These are phyloP conservation scores for Mugil cephalus DNA, from an alignment of 2,113 vertebrate genomes.

Conservation along the genomic window DNA sequence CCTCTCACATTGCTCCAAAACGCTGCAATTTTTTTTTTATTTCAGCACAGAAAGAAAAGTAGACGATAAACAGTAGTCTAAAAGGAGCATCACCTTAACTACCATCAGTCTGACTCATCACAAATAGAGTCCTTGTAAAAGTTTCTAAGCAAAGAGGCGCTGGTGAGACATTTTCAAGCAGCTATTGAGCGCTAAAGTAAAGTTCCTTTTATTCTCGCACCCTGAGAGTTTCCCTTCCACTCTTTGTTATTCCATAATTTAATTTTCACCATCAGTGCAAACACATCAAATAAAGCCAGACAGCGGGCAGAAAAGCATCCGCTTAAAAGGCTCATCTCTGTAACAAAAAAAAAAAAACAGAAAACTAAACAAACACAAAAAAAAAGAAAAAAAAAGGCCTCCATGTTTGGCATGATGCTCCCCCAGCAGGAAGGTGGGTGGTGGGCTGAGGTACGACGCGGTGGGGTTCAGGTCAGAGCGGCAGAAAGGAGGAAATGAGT, in stretches of 20 bases:
- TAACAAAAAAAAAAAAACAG: too few relatives aligned
- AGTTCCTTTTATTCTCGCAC: slow-evolving; percentile 10
- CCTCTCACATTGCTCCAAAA: background rate
- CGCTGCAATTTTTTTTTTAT: too few relatives aligned
- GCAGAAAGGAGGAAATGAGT: slow-evolving; percentile 72
- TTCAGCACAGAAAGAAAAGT: background rate
- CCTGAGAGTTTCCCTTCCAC: slow-evolving; percentile 1
- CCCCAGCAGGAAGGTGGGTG: slow-evolving; percentile 51
- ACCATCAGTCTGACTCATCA: background rate
- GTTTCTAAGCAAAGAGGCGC: background rate
- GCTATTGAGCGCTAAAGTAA: slow-evolving; percentile 1
- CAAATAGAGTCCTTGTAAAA: slow-evolving; percentile 8
- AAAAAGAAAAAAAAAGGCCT: slow-evolving; percentile 1
- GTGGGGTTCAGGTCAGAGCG: slow-evolving; percentile 58
- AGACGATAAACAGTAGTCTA: background rate
- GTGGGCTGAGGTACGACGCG: slow-evolving; percentile 23
- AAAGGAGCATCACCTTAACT: background rate
- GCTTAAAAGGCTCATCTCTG: slow-evolving; percentile 20
- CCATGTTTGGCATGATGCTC: slow-evolving; percentile 23
- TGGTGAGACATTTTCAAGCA: background rate
- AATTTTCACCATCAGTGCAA: slow-evolving; percentile 14
- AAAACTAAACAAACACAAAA: too few relatives aligned
- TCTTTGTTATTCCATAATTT: slow-evolving; percentile 12
- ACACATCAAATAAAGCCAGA: slow-evolving; percentile 8
- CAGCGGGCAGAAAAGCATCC: slow-evolving; percentile 7